Evolutionary conservation across 2,888 invertebrate species (phyloP).

Genomic region (Morpho helenor): DNA sequence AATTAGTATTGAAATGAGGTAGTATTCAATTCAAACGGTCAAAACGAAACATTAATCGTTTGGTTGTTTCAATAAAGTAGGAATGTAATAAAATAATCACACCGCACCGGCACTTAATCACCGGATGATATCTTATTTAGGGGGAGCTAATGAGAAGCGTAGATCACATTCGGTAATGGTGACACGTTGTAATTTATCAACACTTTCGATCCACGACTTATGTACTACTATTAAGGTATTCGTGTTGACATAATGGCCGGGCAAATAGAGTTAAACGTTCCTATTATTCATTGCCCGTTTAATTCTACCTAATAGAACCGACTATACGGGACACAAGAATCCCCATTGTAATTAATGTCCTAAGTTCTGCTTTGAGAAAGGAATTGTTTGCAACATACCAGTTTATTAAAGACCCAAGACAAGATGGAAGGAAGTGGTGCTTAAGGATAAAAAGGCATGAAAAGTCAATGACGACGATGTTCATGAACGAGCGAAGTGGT

Average conservation of each 20-base stretch:
- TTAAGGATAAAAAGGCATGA: too few species aligned
- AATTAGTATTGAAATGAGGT: neutral
- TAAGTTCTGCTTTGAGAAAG: slow-evolving; percentile 2
- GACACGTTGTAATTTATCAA: slow-evolving; percentile 70
- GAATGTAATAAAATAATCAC: slow-evolving; percentile 74
- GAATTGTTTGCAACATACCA: slow-evolving; percentile 1
- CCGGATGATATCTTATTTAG: slow-evolving; percentile 71
- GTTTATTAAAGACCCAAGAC: neutral
- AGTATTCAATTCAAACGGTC: slow-evolving; percentile 11
- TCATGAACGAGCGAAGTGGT: too few species aligned
- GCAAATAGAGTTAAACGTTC: slow-evolving; percentile 60
- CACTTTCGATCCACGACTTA: slow-evolving; percentile 72
- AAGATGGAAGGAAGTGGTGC: too few species aligned
- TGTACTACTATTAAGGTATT: slow-evolving; percentile 63
- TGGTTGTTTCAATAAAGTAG: slow-evolving; percentile 52
- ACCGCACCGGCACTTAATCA: slow-evolving; percentile 60
- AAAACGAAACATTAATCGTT: slow-evolving; percentile 49
- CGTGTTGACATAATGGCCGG: slow-evolving; percentile 71
- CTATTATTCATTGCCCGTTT: slow-evolving; percentile 46
- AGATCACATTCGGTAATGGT: slow-evolving; percentile 73
- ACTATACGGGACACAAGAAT: slow-evolving; percentile 7
- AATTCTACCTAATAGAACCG: slow-evolving; percentile 20
- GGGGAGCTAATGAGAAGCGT: slow-evolving; percentile 70
- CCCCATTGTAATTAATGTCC: slow-evolving; percentile 5
- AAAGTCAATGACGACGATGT: too few species aligned